Percentiles rank a stretch among this genome's conserved stretches.
These are phyloP conservation scores for sheep (Ovis aries) DNA, from an alignment of 2,113 vertebrate species.

Conservation along the genomic window ARS-UI_Ramb_v3.0 NC_056074.1:19537001-19537500, in stretches of 20 bases:
- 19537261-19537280: not conserved
- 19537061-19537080: not conserved
- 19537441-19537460: not conserved
- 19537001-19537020: not conserved
- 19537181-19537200: not conserved
- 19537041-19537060: not conserved
- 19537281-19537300: not conserved
- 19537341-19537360: not conserved
- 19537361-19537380: not conserved
- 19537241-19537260: not conserved
- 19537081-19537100: constrained; percentile 28
- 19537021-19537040: not conserved
- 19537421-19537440: not conserved
- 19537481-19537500: not conserved
- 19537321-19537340: not conserved
- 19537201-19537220: not conserved
- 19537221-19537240: not conserved
- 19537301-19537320: not conserved
- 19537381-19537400: not conserved
- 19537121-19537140: constrained; percentile 36
- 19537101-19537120: not conserved
- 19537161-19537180: not conserved
- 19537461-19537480: not conserved
- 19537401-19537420: not conserved
- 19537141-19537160: not conserved